phyloP scores from a whole-genome alignment of 2,888 invertebrate genomes.

The Epistrophella euchroma region DNA sequence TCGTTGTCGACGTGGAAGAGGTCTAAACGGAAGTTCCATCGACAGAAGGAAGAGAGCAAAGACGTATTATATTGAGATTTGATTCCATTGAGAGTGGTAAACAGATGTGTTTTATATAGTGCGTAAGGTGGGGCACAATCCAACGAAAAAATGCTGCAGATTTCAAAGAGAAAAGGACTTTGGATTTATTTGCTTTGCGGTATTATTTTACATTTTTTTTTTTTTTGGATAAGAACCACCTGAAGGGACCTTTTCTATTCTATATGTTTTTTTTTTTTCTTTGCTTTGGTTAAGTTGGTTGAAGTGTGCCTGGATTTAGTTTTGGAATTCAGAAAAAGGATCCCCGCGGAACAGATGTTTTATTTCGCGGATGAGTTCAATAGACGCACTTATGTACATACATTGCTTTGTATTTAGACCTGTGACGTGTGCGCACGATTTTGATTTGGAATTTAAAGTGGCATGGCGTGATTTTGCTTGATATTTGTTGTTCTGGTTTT shows the following conservation, averaged over 20 bases:
- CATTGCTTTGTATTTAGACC: conserved; percentile 48
- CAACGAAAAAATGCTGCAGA: conserved; percentile 48
- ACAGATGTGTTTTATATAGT: conserved; percentile 67
- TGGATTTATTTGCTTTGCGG: conserved; percentile 66
- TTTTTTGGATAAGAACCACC: conserved; percentile 68
- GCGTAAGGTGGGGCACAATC: conserved; percentile 74
- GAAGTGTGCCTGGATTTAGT: conserved; percentile 62
- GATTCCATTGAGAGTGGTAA: conserved; percentile 53
- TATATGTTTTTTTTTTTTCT: background rate
- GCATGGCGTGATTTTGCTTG: background rate
- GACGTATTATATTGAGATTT: conserved; percentile 50
- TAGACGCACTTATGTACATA: conserved; percentile 48
- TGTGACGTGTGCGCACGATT: conserved; percentile 48
- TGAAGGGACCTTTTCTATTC: conserved; percentile 54
- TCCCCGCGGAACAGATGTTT: conserved; percentile 65
- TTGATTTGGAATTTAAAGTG: conserved; percentile 17
- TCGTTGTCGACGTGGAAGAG: conserved; percentile 16
- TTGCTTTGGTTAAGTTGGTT: conserved; percentile 19
- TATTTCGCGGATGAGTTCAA: conserved; percentile 66
- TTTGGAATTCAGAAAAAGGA: conserved; percentile 40
- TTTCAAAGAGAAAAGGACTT: conserved; percentile 64
- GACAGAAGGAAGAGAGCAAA: conserved; percentile 26
- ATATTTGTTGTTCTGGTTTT: background rate
- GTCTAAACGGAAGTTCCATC: conserved; percentile 68
- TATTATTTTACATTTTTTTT: conserved; percentile 72